Base-by-base conservation (phyloP, 92 coral and sea anemone species). In the Scolanthus callimorphus region DNA sequence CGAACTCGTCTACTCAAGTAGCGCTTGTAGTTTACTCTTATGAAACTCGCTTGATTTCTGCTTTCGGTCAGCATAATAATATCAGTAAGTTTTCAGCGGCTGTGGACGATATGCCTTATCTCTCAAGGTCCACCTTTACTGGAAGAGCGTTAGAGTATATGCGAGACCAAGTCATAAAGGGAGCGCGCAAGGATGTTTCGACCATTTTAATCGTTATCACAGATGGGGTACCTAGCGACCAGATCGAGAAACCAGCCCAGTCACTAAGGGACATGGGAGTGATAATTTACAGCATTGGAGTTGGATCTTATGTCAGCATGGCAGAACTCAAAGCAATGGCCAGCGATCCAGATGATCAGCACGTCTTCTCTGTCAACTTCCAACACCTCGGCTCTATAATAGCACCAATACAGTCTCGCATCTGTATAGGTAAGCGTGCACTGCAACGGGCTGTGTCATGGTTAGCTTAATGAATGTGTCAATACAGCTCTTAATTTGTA, bases 211-310 rank as follows among this genome's bases (percentile, higher is more conserved):
- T 79, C 21, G 71, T 88, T 15, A 47, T 82, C 70, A 82, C 89
- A 0, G 89, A 76, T 48, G 83, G 84, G 25, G 27, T 4, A 37
- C 53, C 89, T 11, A 11, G 23, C 23, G 85, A 79, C 34, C 11
- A 27, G 20, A 63, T 79, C 2, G 59, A 25, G 10, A 34, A 43
- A 11, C 86, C 91, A 6, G 72, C 91, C 20, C 67, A 59, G 58
- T 57, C 20, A 31, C 37, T 84, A 24, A 81, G 86, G n/a, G 86
- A 84, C 64, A 68, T 76, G 59, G 86, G 91, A 6, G 79, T 84
- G 1, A 59, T 57, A 6, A 37, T 84, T 21, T 79, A 67, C 55
- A 57, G 79, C 27, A 37, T 84, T 37, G 91, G 91, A 1, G 49
- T 84, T n/a, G 91, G 91, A 17, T 63, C 57, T 12, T 45, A 44